phyloP scores from a whole-genome alignment of 2,797 vertebrate species.

The Acanthurus tractus region DNA sequence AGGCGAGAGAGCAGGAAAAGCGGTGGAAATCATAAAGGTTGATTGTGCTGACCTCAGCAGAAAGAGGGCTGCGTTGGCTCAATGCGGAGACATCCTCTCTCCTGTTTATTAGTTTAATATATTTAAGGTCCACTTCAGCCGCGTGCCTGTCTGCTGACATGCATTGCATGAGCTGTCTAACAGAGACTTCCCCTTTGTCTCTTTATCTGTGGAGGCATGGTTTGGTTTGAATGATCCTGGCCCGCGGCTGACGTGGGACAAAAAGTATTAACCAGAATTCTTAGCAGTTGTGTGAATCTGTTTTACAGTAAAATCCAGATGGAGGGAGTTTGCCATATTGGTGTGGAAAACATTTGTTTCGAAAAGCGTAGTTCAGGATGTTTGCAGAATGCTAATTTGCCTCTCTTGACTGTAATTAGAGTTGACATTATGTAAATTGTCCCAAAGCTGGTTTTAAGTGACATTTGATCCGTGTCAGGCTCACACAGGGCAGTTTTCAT shows the following conservation, averaged over 20 bases:
- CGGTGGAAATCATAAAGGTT: constrained; percentile 65
- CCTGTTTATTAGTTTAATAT: constrained; percentile 79
- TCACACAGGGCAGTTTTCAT: constrained; percentile 2
- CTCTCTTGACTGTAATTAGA: constrained; percentile 38
- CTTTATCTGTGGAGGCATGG: constrained; percentile 21
- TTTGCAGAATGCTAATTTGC: constrained; percentile 46
- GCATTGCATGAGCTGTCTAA: constrained; percentile 51
- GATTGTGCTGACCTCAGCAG: constrained; percentile 71
- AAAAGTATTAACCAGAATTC: constrained; percentile 49
- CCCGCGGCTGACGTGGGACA: constrained; percentile 26
- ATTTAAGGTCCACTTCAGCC: constrained; percentile 50
- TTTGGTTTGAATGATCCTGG: constrained; percentile 44
- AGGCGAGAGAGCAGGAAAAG: constrained; percentile 22
- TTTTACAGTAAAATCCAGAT: constrained; percentile 51
- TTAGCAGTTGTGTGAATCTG: constrained; percentile 47
- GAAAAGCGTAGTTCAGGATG: constrained; percentile 11
- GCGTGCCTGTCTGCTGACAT: constrained; percentile 61
- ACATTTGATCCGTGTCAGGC: constrained; percentile 42
- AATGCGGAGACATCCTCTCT: constrained; percentile 61
- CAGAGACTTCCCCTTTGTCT: constrained; percentile 35
- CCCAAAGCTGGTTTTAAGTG: constrained; percentile 39
- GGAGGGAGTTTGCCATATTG: constrained; percentile 37
- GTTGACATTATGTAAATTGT: constrained; percentile 36
- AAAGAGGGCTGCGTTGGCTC: constrained; percentile 56
- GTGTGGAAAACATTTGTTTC: constrained; percentile 3